Percentiles rank a stretch among this genome's conserved stretches.
These are phyloP conservation scores for Acleris literana DNA, from an alignment of 2,888 invertebrate genomes.

Conservation along the genomic window DNA sequence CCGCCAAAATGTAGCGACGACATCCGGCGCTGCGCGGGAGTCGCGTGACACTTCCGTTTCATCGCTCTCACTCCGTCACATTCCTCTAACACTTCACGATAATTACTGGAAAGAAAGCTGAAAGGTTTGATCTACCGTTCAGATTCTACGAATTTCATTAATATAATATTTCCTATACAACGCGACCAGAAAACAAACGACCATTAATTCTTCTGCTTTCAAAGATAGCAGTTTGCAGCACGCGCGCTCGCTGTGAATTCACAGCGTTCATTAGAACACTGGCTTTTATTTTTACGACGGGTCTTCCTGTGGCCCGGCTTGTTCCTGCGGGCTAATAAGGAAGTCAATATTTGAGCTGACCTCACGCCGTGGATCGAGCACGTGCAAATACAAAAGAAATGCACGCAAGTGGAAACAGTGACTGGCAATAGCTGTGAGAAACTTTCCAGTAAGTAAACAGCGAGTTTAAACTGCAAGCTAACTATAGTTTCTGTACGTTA, in stretches of 20 bases:
- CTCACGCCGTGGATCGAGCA: slow-evolving; percentile 50
- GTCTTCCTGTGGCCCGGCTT: slow-evolving; percentile 65
- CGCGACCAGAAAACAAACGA: slow-evolving; percentile 5
- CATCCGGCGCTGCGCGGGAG: slow-evolving; percentile 61
- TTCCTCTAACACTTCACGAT: slow-evolving; percentile 57
- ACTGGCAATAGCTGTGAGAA: slow-evolving; percentile 26
- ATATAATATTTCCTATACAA: slow-evolving; percentile 17
- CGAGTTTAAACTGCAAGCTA: slow-evolving; percentile 5
- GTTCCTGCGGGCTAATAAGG: slow-evolving; percentile 76
- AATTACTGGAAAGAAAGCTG: slow-evolving; percentile 50
- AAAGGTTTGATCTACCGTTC: slow-evolving; percentile 56
- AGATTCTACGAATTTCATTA: slow-evolving; percentile 22
- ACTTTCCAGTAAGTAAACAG: slow-evolving; percentile 23
- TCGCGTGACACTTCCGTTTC: slow-evolving; percentile 64
- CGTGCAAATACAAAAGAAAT: slow-evolving; percentile 41
- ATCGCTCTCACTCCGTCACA: slow-evolving; percentile 56
- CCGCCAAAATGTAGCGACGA: slow-evolving; percentile 58
- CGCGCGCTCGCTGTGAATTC: slow-evolving; percentile 10
- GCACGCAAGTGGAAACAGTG: slow-evolving; percentile 24
- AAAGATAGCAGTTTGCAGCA: not conserved
- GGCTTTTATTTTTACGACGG: slow-evolving; percentile 60
- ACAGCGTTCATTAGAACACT: slow-evolving; percentile 38
- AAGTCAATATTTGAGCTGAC: slow-evolving; percentile 77
- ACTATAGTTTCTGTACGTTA: not conserved
- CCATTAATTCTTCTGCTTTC: slow-evolving; percentile 1